Percentiles rank a stretch among this genome's conserved stretches.
phyloP scores from a whole-genome alignment of 2,888 invertebrate species.

The Fabriciana adippe region DNA sequence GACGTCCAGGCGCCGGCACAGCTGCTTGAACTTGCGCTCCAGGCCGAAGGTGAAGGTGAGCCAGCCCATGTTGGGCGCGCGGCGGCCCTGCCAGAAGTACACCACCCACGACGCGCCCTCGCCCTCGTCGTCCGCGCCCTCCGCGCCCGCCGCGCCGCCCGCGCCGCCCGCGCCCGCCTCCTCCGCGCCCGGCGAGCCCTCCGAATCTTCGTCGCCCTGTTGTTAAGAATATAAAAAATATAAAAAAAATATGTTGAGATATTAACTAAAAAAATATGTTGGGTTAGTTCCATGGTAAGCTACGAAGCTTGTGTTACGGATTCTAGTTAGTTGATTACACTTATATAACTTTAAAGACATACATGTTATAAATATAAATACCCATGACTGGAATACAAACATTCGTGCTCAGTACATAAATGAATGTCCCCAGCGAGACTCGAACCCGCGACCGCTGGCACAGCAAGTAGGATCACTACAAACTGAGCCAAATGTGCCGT shows the following conservation, averaged over 20 bases:
- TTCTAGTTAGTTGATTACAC: too few species aligned
- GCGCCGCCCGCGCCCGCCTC: conserved; percentile 39
- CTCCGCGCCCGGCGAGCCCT: conserved; percentile 21
- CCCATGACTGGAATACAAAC: too few species aligned
- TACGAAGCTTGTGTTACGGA: too few species aligned
- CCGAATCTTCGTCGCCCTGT: conserved; percentile 78
- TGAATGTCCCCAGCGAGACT: too few species aligned
- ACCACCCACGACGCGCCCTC: conserved; percentile 90
- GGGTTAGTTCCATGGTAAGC: too few species aligned
- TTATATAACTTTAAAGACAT: too few species aligned
- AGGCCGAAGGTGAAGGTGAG: conserved; percentile 98
- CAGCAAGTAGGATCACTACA: too few species aligned
- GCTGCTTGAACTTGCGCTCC: conserved; percentile 75
- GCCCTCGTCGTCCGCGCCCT: conserved; percentile 74
- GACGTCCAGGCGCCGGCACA: conserved; percentile 86
- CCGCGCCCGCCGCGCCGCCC: conserved; percentile 45
- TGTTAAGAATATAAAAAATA: not conserved
- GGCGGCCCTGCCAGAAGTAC: conserved; percentile 99
- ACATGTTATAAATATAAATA: too few species aligned
- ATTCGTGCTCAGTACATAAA: too few species aligned
- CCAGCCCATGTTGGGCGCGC: conserved; percentile 99
- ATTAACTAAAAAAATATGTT: too few species aligned
- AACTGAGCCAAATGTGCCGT: too few species aligned
- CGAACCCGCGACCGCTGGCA: too few species aligned
- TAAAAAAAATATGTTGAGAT: not conserved